Percentiles rank a stretch among this genome's conserved stretches.
Conservation (phyloP, 2,888 invertebrate genomes). For the Amphimallon solstitiale region DNA sequence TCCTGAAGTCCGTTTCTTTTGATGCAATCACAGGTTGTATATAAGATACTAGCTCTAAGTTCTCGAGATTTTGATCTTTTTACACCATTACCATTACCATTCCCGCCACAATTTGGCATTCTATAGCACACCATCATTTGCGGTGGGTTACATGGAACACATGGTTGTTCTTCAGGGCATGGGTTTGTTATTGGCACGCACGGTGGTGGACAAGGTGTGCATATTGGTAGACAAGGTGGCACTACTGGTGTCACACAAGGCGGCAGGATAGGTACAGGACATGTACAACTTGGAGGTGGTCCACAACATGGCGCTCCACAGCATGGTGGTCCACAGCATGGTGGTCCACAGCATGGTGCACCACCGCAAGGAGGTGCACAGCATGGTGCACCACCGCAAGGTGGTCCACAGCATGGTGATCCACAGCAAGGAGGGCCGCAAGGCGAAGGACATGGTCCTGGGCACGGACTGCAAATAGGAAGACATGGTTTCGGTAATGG, state of each 20-base stretch:
- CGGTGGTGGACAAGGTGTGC: conserved; percentile 63
- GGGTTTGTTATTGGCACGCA: conserved; percentile 65
- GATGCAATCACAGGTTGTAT: conserved; percentile 69
- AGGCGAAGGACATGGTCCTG: conserved; percentile 60
- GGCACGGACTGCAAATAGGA: conserved; percentile 66
- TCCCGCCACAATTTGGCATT: conserved; percentile 57
- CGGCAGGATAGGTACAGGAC: conserved; percentile 54
- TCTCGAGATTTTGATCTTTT: conserved; percentile 64
- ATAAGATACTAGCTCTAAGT: conserved; percentile 67
- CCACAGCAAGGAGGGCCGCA: conserved; percentile 46
- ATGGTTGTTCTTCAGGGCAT: conserved; percentile 67
- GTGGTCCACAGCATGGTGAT: conserved; percentile 45
- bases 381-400: conserved; percentile 61
- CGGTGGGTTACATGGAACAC: conserved; percentile 68
- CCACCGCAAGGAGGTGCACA: conserved; percentile 57
- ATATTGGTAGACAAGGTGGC: conserved; percentile 64
- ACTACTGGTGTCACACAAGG: conserved; percentile 64
- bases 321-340: conserved; percentile 51
- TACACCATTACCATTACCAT: conserved; percentile 55
- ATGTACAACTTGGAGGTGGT: conserved; percentile 61
- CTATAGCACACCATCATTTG: conserved; percentile 69
- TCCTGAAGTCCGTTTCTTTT: conserved; percentile 71
- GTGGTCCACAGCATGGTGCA: conserved; percentile 45
- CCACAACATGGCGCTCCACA: conserved; percentile 57
- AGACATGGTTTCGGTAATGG: conserved; percentile 68